These are phyloP conservation scores for Amblyjoppa proteus DNA, from an alignment of 2,888 invertebrate species.

Conservation along the genomic window DNA sequence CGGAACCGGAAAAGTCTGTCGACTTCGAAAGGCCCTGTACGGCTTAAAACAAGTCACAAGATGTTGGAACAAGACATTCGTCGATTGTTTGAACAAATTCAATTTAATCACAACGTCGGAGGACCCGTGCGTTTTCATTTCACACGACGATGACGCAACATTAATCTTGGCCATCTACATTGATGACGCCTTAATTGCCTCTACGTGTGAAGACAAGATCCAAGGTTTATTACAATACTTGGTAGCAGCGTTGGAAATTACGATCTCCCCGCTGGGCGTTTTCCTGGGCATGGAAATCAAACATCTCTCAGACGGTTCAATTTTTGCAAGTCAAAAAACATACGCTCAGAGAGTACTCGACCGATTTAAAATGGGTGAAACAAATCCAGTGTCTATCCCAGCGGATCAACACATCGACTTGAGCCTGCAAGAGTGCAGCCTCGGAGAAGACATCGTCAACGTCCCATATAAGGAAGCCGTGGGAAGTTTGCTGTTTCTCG, in stretches of 20 bases:
- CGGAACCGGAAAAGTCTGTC: slow-evolving; percentile 69
- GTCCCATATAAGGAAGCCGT: slow-evolving; percentile 41
- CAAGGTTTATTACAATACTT: slow-evolving; percentile 19
- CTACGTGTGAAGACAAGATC: not conserved
- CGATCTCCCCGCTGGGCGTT: not conserved
- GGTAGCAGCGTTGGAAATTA: slow-evolving; percentile 29
- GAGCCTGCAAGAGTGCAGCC: not conserved
- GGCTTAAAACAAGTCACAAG: slow-evolving; percentile 75
- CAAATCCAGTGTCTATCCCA: slow-evolving; percentile 52
- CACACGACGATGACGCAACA: slow-evolving; percentile 26
- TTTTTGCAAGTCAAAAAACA: slow-evolving; percentile 38
- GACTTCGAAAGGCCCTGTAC: slow-evolving; percentile 71
- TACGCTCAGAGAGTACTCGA: slow-evolving; percentile 48
- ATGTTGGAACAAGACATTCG: slow-evolving; percentile 72
- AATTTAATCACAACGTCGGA: slow-evolving; percentile 64
- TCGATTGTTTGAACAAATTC: slow-evolving; percentile 59
- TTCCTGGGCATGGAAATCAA: slow-evolving; percentile 56
- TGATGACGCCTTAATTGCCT: slow-evolving; percentile 50
- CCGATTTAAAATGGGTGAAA: slow-evolving; percentile 50
- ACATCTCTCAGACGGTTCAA: slow-evolving; percentile 30
- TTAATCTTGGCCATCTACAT: slow-evolving; percentile 47
- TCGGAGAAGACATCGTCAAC: not conserved
- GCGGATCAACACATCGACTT: slow-evolving; percentile 15
- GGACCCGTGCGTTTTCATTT: slow-evolving; percentile 71
- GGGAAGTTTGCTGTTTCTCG: slow-evolving; percentile 20